These are phyloP conservation scores for Mola mola DNA, from an alignment of 2,113 vertebrate species.

Conservation along the genomic window DNA sequence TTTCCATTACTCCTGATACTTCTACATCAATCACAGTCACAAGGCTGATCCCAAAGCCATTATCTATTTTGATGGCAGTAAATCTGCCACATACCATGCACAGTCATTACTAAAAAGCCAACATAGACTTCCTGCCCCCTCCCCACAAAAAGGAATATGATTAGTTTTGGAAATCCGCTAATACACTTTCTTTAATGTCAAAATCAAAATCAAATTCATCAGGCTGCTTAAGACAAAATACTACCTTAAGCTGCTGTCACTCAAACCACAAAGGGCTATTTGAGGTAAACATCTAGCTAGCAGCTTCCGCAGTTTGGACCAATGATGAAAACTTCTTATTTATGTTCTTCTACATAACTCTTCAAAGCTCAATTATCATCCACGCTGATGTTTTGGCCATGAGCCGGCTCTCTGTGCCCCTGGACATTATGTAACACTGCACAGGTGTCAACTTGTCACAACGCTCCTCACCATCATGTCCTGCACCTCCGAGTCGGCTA, in stretches of 20 bases:
- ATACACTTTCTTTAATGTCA: constrained; percentile 35
- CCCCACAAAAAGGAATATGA: constrained; percentile 12
- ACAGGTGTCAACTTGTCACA: constrained; percentile 24
- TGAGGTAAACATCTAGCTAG: constrained; percentile 37
- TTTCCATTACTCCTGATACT: constrained; percentile 76
- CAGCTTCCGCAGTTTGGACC: constrained; percentile 4
- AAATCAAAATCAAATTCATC: constrained; percentile 27
- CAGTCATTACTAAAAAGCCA: constrained; percentile 31
- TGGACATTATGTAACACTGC: constrained; percentile 25
- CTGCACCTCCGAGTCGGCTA: constrained; percentile 4
- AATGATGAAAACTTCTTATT: constrained; percentile 1
- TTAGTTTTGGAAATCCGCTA: constrained; percentile 26
- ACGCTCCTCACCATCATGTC: constrained; percentile 2
- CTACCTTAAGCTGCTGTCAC: constrained; percentile 44
- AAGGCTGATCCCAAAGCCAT: constrained; percentile 71
- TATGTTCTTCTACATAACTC: constrained; percentile 22
- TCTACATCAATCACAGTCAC: constrained; percentile 76
- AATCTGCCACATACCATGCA: constrained; percentile 35
- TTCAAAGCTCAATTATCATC: constrained; percentile 24
- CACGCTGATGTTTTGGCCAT: constrained; percentile 10
- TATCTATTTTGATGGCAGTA: constrained; percentile 56
- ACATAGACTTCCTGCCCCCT: constrained; percentile 20
- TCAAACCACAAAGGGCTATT: constrained; percentile 28
- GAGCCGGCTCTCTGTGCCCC: constrained; percentile 2
- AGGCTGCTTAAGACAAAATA: constrained; percentile 34